Percentiles rank a stretch among this genome's conserved stretches.
phyloP scores from a whole-genome alignment of 2,797 vertebrate species.

The Anabas testudineus region DNA sequence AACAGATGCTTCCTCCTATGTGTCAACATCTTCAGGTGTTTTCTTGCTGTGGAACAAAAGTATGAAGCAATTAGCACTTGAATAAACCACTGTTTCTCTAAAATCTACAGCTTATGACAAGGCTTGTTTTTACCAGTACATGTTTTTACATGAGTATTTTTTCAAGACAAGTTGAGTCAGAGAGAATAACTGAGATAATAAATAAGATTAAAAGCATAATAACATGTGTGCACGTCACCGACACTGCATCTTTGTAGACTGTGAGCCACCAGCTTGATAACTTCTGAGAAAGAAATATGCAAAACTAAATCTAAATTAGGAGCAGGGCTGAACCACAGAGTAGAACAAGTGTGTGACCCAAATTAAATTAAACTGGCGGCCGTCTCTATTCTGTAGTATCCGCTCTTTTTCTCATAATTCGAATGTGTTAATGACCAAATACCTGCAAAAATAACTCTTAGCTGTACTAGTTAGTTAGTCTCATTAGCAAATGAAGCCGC shows the following conservation, averaged over 20 bases:
- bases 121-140: not conserved
- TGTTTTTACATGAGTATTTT: too few species aligned
- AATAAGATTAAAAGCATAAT: not conserved
- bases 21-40: not conserved
- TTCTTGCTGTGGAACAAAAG: not conserved
- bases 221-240: not conserved
- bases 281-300: not conserved
- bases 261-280: not conserved
- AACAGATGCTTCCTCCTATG: not conserved
- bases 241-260: rapidly evolving
- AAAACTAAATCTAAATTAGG: not conserved
- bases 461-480: too few species aligned
- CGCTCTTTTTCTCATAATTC: too few species aligned
- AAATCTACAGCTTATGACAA: not conserved
- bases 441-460: too few species aligned
- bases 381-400: too few species aligned
- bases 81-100: not conserved
- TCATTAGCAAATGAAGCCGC: too few species aligned
- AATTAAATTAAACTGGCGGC: too few species aligned
- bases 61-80: not conserved
- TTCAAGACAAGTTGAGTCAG: too few species aligned
- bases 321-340: too few species aligned
- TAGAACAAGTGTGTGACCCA: too few species aligned
- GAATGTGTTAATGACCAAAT: too few species aligned
- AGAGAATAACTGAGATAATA: too few species aligned